Evolutionary conservation across 2,888 invertebrate species (phyloP).

Genomic region (Perizoma affinitatum): DNA sequence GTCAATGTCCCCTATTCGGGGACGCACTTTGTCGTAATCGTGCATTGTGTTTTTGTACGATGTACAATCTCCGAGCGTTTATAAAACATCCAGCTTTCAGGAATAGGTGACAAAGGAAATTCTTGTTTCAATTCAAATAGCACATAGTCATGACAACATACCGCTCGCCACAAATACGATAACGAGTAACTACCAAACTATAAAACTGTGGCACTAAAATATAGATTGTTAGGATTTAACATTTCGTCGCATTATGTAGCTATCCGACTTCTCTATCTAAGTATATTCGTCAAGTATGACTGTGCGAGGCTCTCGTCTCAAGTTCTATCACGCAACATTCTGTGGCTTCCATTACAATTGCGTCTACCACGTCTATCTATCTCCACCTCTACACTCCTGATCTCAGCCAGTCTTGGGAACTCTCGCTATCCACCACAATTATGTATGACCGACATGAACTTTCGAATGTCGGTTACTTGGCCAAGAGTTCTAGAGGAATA

Average conservation of each 20-base stretch:
- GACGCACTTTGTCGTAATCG: background rate
- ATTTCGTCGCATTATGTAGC: constrained; percentile 7
- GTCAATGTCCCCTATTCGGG: constrained; percentile 7
- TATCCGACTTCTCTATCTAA: background rate
- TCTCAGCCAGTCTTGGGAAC: too few relatives aligned
- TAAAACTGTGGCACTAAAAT: constrained; percentile 6
- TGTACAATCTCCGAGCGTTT: background rate
- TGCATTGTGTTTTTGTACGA: background rate
- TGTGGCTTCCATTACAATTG: too few relatives aligned
- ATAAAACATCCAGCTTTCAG: constrained; percentile 11
- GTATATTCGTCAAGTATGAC: too few relatives aligned
- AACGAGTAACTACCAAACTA: background rate
- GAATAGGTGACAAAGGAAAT: constrained; percentile 4
- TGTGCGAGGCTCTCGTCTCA: too few relatives aligned
- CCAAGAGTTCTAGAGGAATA: background rate
- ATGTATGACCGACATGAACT: too few relatives aligned
- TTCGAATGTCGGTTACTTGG: too few relatives aligned
- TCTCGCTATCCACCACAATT: too few relatives aligned
- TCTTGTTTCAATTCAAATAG: constrained; percentile 9
- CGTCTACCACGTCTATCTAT: too few relatives aligned
- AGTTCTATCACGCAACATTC: too few relatives aligned
- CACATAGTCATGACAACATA: constrained; percentile 6
- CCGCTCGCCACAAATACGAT: constrained; percentile 8
- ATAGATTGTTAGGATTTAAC: constrained; percentile 2
- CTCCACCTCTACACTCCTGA: too few relatives aligned